Evolutionary conservation across 2,113 vertebrate genomes (phyloP), one percentile per base, ranked within the genome.

Genomic region (Aleadryas rufinucha): DNA sequence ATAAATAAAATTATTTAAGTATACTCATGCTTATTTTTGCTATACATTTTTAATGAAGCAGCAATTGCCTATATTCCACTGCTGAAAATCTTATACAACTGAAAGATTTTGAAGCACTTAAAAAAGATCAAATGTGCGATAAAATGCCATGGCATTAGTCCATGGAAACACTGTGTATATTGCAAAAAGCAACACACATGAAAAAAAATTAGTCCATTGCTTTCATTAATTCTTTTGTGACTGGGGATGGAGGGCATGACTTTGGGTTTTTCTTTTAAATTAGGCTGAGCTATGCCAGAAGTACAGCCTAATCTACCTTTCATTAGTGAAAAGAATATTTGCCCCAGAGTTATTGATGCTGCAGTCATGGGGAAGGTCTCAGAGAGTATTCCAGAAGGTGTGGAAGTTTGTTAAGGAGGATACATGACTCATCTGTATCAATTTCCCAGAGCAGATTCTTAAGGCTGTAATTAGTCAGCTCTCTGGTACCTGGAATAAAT

Each of bases 121-220:
- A 59, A 87, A 75, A 95, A 85, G 87, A 95, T 64, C 44, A 87
- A 88, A 78, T 77, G 72, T 90, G 72, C 75, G 95, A 93, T 85
- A 78, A 95, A 95, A 91, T 87, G 44, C 71, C 64, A 52, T 90
- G 72, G 72, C 61, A 92, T 89, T 96, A 89, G 59, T 96, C 91
- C 69, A 53, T 61, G 33, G 35, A 37, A 27, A 41, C 14, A 5
- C 93, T 85, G 92, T 95, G 87, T 89, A 86, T 60, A 82, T 37
- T 97, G 91, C 79, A 87, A 82, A 92, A 79, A 95, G 56, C 69
- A 59, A 33, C 72, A 27, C 21, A 79, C 57, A 88, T 22, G 45
- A 89, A 94, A 80, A 96, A 59, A 31, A 12, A 53, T 81, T 60
- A 33, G 21, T 42, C 22, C 4, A 6, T 61, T 88, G 23, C 57